Base-by-base conservation (phyloP, 1,140 invertebrate genomes). In the Schmidtea mediterranea region DNA sequence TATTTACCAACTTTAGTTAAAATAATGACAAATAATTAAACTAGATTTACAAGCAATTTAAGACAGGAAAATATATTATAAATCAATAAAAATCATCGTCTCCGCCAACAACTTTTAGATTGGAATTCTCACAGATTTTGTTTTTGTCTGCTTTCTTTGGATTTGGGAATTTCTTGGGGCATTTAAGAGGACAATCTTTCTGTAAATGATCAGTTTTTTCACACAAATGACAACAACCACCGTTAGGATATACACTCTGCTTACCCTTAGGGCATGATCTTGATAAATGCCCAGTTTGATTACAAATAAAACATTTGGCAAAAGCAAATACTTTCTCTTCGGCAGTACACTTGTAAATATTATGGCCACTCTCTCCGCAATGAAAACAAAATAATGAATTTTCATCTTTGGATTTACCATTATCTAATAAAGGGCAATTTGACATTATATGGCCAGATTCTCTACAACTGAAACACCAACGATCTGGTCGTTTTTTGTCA, bases 231-330 rank as follows among this genome's bases (percentile, higher is more conserved):
- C 82, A 87, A 41, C 66, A 65, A 13, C 82, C 82, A 39, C 64
- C 82, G 62, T 79, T 74, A 1, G 82, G 82, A 70, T 84, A 89
- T 5, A 83, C 62, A 12, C 82, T 82, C 57, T 75, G 76, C 0
- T 59, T 57, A 52, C 68, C 68, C 45, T 69, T 61, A 36, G 62
- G 60, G 55, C 67, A 69, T 38, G 64, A 57, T 48, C 59, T 59
- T 1, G 66, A 63, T n/a, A 68, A 50, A 55, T 69, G 67, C 2
- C 67, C 67, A 8, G 51, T 57, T 50, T 66, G 56, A 45, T 58
- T 56, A 57, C 67, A 69, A n/a, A 69, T 60, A 52, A 69, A 69
- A 56, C 67, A 69, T 46, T 63, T 76, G 1, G 82, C 82, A 68
- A 75, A 83, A 58, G 76, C 72, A 56, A 74, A 82, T 18, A 54